Evolutionary conservation across 1,140 invertebrate species (phyloP), one percentile per base, ranked within the genome.

Genomic region (Polyergus mexicanus): DNA sequence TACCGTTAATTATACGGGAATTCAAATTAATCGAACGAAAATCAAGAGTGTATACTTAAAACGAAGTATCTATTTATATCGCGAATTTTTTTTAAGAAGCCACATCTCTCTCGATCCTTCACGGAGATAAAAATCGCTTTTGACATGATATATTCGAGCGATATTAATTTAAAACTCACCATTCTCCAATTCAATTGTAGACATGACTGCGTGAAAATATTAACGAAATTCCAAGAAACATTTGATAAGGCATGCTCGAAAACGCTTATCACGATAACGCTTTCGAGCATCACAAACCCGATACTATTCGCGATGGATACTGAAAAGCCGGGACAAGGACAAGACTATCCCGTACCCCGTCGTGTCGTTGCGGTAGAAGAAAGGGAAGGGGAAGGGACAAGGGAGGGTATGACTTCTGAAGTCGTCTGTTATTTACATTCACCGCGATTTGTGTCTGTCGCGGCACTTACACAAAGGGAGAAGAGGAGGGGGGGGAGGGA

Each of bases 371-470:
- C 44, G n/a, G 0, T 1, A 19, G 16, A 6, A 19, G 47, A 51
- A n/a, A 5, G 25, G 1, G 3, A 8, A 32, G 28, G 25, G 32
- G 51, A 13, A 7, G 22, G 2, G 44, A 54, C 44, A 13, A 71
- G 35, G 16, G 19, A 51, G 41, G 41, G 68, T 47, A 38, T n/a
- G 5, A 25, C 38, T 68, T 25, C 7, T 54, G 5, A 72, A 72
- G 47, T 35, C 11, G 47, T n/a, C 47, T 19, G 69, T 72, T 28
- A 28, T 28, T 72, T 51, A 51, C 44, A 54, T 72, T 72, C 47
- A 54, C 69, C 47, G 47, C 69, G 28, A 54, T 71, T 54, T 28
- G 28, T 54, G 32, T 28, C 32, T 16, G 60, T 62, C 25, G 25
- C 58, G 1, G 10, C 32, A 4, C 8, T 13, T 44, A 47, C 13